Evolutionary conservation across 2,797 vertebrate species (phyloP).

Genomic region (Etheostoma nigrum): DNA sequence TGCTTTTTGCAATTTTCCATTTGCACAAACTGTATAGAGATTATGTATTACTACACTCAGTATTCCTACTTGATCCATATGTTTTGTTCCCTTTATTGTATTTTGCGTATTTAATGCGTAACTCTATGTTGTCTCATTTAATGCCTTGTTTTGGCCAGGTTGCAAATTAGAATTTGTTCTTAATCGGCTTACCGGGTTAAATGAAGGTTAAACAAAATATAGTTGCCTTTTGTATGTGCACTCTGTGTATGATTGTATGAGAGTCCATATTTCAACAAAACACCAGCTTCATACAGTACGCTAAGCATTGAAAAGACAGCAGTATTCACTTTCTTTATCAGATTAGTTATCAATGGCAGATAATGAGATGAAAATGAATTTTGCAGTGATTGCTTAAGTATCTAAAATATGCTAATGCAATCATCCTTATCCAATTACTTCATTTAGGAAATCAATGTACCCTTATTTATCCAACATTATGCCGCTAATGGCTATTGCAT

Average conservation of each 20-base stretch:
- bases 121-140: too few relatives aligned
- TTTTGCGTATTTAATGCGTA: too few relatives aligned
- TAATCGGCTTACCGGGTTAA: too few relatives aligned
- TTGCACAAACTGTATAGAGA: too few relatives aligned
- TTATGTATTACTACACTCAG: too few relatives aligned
- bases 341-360: constrained; percentile 61
- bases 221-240: neutral
- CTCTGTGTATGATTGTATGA: neutral
- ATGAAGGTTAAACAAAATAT: too few relatives aligned
- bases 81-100: too few relatives aligned
- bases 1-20: too few relatives aligned
- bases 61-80: too few relatives aligned
- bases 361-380: constrained; percentile 72
- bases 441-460: constrained; percentile 74
- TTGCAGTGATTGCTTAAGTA: constrained; percentile 53
- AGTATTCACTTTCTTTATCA: constrained; percentile 42
- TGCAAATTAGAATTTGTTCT: too few relatives aligned
- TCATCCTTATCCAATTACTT: constrained; percentile 78
- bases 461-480: constrained; percentile 73
- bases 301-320: neutral
- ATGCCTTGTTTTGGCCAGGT: too few relatives aligned
- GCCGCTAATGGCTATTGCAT: constrained; percentile 65
- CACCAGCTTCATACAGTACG: neutral
- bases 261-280: neutral
- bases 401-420: constrained; percentile 77